Percentiles rank a stretch among this genome's conserved stretches.
Conservation (phyloP, 2,888 invertebrate genomes). For the Biston betularia region DNA sequence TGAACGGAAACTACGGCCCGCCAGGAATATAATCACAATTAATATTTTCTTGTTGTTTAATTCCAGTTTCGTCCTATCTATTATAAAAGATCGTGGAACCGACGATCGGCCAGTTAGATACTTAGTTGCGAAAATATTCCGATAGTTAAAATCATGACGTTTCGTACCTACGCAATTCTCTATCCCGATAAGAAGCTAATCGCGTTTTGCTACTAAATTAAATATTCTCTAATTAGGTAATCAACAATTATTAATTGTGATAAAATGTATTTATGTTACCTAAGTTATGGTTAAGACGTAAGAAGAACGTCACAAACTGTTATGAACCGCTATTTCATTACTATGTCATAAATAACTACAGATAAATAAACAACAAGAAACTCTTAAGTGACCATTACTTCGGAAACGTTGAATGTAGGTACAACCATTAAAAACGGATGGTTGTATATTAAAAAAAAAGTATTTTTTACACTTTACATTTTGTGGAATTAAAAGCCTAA, state of each 20-base stretch:
- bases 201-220: constrained; percentile 23
- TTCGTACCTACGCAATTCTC: constrained; percentile 4
- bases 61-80: too few relatives aligned
- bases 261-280: background rate
- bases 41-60: too few relatives aligned
- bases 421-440: too few relatives aligned
- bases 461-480: too few relatives aligned
- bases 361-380: background rate
- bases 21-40: too few relatives aligned
- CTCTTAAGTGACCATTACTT: too few relatives aligned
- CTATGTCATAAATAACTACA: background rate
- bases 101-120: background rate
- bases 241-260: constrained; percentile 13
- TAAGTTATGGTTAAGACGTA: background rate
- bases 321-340: background rate
- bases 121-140: background rate
- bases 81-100: too few relatives aligned
- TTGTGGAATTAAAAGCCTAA: too few relatives aligned
- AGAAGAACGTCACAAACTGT: constrained; percentile 1
- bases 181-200: background rate
- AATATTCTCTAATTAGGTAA: constrained; percentile 23
- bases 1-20: too few relatives aligned
- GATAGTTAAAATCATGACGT: constrained; percentile 4
- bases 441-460: too few relatives aligned
- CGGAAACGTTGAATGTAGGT: too few relatives aligned